These are phyloP conservation scores for Theropithecus gelada DNA, from an alignment of 2,113 vertebrate genomes.

Conservation along the genomic window DNA sequence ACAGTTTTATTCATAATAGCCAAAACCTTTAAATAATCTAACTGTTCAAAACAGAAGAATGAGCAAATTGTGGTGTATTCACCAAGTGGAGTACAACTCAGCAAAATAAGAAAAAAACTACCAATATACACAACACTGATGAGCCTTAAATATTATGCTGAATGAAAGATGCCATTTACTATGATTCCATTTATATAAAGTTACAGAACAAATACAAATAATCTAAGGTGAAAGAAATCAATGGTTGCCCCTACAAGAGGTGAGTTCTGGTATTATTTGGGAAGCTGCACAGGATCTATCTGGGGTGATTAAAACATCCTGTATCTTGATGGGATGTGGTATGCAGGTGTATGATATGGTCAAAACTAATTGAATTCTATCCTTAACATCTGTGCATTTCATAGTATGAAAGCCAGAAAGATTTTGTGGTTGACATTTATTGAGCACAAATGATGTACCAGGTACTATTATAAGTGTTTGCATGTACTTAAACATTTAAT, in stretches of 20 bases:
- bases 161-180: not conserved
- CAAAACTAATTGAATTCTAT: not conserved
- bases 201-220: not conserved
- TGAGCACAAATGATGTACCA: not conserved
- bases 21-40: not conserved
- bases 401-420: not conserved
- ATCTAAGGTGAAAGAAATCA: constrained; percentile 1
- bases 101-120: not conserved
- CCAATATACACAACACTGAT: not conserved
- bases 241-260: not conserved
- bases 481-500: not conserved
- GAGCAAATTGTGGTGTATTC: not conserved
- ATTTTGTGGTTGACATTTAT: not conserved
- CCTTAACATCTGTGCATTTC: not conserved
- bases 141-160: not conserved
- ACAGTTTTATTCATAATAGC: not conserved
- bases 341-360: not conserved
- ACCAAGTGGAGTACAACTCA: not conserved
- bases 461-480: not conserved
- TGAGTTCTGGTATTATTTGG: not conserved
- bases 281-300: not conserved
- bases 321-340: not conserved
- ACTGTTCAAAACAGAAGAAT: not conserved
- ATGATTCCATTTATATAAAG: not conserved
- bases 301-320: not conserved